phyloP scores from a whole-genome alignment of 2,113 vertebrate species.

The Paradisaea rubra region DNA sequence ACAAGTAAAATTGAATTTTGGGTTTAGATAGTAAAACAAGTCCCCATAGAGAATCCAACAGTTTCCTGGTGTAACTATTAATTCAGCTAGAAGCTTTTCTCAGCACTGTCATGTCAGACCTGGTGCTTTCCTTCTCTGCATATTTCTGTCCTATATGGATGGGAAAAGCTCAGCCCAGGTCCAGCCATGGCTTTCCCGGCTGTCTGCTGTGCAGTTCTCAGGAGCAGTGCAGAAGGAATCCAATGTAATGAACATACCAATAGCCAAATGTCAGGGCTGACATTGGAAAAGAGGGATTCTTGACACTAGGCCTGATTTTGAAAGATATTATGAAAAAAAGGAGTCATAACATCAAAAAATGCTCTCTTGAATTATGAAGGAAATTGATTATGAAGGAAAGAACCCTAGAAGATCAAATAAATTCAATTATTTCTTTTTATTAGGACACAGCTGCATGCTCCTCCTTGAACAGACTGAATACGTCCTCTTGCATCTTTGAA shows the following conservation, averaged over 20 bases:
- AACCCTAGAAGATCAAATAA: neutral
- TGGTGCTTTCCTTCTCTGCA: neutral
- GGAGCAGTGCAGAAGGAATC: neutral
- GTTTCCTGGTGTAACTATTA: neutral
- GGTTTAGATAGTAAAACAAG: neutral
- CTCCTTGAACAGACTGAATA: neutral
- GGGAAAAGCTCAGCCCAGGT: neutral
- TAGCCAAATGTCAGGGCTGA: neutral
- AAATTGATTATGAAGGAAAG: neutral
- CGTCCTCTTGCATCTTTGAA: neutral
- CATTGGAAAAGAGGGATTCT: neutral
- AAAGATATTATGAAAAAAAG: neutral
- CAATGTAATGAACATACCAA: neutral
- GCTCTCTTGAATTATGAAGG: neutral
- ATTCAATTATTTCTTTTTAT: neutral
- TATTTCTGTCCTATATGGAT: neutral
- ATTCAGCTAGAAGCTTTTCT: neutral
- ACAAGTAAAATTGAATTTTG: neutral
- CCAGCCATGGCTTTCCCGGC: neutral
- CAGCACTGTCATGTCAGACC: neutral
- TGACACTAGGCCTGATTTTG: neutral
- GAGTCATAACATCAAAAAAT: neutral
- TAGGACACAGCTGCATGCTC: neutral
- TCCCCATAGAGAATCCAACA: neutral
- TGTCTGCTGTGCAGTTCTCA: neutral